Conservation (phyloP, 2,888 invertebrate genomes). For the Eueremaeus valkanovi region DNA sequence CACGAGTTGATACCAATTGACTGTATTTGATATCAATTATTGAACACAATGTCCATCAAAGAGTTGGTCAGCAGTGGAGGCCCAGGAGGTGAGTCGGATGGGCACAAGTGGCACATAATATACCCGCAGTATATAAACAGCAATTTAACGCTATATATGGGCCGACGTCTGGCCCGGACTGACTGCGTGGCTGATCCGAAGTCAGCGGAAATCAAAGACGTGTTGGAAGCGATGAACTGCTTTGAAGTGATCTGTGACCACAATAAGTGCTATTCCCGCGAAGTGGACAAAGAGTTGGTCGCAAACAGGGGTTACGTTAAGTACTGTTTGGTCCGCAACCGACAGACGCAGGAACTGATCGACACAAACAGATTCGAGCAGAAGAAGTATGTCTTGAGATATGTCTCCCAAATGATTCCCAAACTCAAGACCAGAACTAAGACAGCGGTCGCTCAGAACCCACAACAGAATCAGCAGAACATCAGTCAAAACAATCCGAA, state of each 20-base stretch:
- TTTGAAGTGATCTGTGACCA: slow-evolving; percentile 34
- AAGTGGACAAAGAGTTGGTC: slow-evolving; percentile 41
- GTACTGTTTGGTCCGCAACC: slow-evolving; percentile 10
- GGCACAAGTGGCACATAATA: slow-evolving; percentile 78
- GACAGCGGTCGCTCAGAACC: not conserved
- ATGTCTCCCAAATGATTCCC: slow-evolving; percentile 79
- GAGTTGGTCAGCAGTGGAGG: not conserved
- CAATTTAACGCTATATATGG: slow-evolving; percentile 83
- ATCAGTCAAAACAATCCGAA: not conserved
- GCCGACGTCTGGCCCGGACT: slow-evolving; percentile 74
- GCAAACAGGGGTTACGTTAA: slow-evolving; percentile 35
- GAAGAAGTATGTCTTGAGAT: slow-evolving; percentile 60
- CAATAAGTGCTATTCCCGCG: slow-evolving; percentile 40
- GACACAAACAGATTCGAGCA: slow-evolving; percentile 13
- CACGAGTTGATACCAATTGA: not conserved
- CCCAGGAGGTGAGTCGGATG: too few relatives aligned
- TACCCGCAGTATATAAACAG: slow-evolving; percentile 96
- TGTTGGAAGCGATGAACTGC: slow-evolving; percentile 61
- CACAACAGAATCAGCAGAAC: not conserved
- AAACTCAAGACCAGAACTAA: slow-evolving; percentile 70
- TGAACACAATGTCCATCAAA: slow-evolving; percentile 13
- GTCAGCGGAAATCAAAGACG: slow-evolving; percentile 89
- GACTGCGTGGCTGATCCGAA: slow-evolving; percentile 93
- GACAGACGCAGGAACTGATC: not conserved
- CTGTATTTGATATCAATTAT: not conserved